Base-by-base conservation (phyloP, 2,888 invertebrate species). In the Chymomyza procnemis region DNA sequence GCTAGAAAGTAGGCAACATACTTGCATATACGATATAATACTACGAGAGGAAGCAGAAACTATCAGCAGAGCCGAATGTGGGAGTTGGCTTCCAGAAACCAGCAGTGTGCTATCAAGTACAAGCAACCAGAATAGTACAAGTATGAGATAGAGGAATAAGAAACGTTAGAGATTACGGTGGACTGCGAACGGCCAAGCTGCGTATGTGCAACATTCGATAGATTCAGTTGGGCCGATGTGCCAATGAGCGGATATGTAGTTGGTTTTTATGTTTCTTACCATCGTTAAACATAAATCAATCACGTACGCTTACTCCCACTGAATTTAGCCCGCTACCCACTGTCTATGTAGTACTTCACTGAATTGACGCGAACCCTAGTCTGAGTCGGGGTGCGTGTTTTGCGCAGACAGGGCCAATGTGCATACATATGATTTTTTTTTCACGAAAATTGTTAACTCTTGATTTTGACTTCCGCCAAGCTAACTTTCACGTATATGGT, bases 1-100 rank as follows among this genome's bases (percentile, higher is more conserved):
- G 82, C 82, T 80, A 75, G 78, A 85, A 85, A 82, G 80, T 82
- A 82, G 85, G 85, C 80, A 80, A 71, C 73, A 66, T 69, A n/a
- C 54, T 62, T 26, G 61, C 50, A 50, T 18, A 16, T 16, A 48
- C 48, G 48, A 48, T 16, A 6, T 6, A n/a, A 4, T 18, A 18
- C n/a, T 48, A 4, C 18, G 18, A 50, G 50, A 50, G 19, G 6
- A 50, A 19, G 18, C 18, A 9, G 50, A 18, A 50, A 50, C 19
- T 54, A 54, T 21, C 18, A 6, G 54, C 21, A 21, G 21, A 54
- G 54, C 54, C 47, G 21, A 66, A 71, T 66, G 66, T 73, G 78
- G 78, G 69, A 63, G 72, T 67, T 61, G 75, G 76, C 69, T 69
- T 30, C 56, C 56, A 56, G 56, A 30, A 56, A 56, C 4, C 56